Evolutionary conservation across 2,797 vertebrate genomes (phyloP).

Genomic region (Neostethus bicornis): DNA sequence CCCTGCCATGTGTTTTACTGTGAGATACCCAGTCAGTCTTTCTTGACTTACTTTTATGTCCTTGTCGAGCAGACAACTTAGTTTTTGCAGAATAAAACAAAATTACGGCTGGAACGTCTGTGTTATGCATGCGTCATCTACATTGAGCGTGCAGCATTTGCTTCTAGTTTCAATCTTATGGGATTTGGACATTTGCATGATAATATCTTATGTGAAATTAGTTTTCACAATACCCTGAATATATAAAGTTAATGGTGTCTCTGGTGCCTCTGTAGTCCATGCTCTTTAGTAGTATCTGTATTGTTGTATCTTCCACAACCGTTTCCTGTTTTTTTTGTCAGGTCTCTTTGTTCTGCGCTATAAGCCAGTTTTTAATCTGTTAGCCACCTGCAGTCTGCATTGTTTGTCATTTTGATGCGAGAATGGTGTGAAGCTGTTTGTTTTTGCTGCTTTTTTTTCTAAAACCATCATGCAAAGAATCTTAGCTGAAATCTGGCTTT

Average conservation of each 20-base stretch:
- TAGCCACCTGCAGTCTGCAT: constrained; percentile 11
- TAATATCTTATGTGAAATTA: constrained; percentile 30
- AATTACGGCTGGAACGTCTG: constrained; percentile 3
- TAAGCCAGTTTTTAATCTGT: constrained; percentile 19
- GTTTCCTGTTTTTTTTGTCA: constrained; percentile 21
- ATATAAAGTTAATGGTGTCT: constrained; percentile 6
- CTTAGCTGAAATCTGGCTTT: not conserved
- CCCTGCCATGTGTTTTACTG: constrained; percentile 2
- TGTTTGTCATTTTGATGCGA: not conserved
- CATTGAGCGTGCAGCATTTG: constrained; percentile 12
- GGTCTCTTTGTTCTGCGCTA: constrained; percentile 2
- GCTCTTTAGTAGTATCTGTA: not conserved
- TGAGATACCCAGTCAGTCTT: constrained; percentile 10
- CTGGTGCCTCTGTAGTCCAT: constrained; percentile 13
- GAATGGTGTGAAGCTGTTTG: not conserved
- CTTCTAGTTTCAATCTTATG: constrained; percentile 3
- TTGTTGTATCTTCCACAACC: constrained; percentile 4
- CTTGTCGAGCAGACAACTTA: not conserved
- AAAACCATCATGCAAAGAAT: not conserved
- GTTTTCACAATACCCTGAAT: constrained; percentile 31
- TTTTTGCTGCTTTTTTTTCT: too few species aligned
- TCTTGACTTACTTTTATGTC: constrained; percentile 19
- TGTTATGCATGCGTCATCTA: not conserved
- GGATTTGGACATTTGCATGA: constrained; percentile 43
- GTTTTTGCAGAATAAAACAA: constrained; percentile 2